phyloP scores from a whole-genome alignment of 2,113 vertebrate genomes.

The Sander lucioperca region DNA sequence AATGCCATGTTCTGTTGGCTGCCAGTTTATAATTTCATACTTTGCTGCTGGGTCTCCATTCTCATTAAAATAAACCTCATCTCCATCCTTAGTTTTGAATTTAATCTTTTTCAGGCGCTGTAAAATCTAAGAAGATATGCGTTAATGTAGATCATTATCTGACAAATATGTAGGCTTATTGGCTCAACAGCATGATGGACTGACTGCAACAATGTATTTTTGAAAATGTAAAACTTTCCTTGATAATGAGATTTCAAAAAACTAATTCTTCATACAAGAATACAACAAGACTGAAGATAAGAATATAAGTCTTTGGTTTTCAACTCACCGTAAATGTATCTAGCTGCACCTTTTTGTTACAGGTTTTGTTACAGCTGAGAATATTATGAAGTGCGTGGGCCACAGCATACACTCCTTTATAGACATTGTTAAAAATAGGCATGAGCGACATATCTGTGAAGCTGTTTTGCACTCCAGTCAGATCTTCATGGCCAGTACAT shows the following conservation, averaged over 20 bases:
- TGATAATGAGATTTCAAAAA: no score
- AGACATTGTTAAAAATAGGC: no score
- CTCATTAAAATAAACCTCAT: conserved; percentile 80
- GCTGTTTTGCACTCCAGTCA: no score
- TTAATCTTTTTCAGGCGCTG: conserved; percentile 63
- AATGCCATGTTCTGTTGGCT: conserved; percentile 54
- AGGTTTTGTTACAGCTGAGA: no score
- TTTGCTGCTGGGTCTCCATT: conserved; percentile 80
- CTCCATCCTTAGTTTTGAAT: conserved; percentile 80
- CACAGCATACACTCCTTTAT: no score
- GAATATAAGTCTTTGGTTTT: not conserved
- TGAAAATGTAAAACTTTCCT: not conserved
- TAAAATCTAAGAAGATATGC: conserved; percentile 64
- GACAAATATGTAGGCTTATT: not conserved
- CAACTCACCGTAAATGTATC: no score
- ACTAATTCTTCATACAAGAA: no score
- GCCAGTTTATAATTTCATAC: conserved; percentile 84
- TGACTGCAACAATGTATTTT: not conserved
- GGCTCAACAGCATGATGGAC: not conserved
- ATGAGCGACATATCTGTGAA: no score
- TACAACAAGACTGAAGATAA: no score
- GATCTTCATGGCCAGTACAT: no score
- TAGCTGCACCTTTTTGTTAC: no score
- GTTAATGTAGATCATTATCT: not conserved
- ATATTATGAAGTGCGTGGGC: no score